Evolutionary conservation across 2,888 invertebrate species (phyloP).

Genomic region (Ernsta delagoae): DNA sequence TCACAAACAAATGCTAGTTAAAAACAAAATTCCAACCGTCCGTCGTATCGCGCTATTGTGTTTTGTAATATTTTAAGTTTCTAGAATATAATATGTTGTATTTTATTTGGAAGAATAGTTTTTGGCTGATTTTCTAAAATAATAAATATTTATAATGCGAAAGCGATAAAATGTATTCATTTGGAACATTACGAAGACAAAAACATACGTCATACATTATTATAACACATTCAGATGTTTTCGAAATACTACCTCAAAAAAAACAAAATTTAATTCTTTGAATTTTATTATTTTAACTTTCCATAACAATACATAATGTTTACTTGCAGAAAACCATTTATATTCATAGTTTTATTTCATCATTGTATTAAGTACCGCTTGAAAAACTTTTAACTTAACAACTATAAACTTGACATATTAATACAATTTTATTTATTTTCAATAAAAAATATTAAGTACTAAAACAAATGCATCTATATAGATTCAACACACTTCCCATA

Average conservation of each 20-base stretch:
- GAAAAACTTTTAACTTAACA: background rate
- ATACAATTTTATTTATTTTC: conserved; percentile 22
- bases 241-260: background rate
- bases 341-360: background rate
- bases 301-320: background rate
- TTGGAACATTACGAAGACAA: conserved; percentile 30
- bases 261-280: background rate
- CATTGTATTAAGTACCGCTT: conserved; percentile 17
- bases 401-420: background rate
- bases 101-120: conserved; percentile 77
- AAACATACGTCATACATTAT: too few relatives aligned
- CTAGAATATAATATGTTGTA: conserved; percentile 70
- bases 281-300: too few relatives aligned
- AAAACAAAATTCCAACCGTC: conserved; percentile 15
- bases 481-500: conserved; percentile 19
- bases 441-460: conserved; percentile 31
- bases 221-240: too few relatives aligned
- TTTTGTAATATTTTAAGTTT: conserved; percentile 73
- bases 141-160: conserved; percentile 79
- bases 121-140: conserved; percentile 76
- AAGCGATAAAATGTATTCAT: conserved; percentile 54
- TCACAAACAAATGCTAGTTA: background rate
- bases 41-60: conserved; percentile 24
- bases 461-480: conserved; percentile 23
- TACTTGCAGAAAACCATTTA: too few relatives aligned